phyloP scores from a whole-genome alignment of 2,797 vertebrate species.

The Ptychadena robeensis region DNA sequence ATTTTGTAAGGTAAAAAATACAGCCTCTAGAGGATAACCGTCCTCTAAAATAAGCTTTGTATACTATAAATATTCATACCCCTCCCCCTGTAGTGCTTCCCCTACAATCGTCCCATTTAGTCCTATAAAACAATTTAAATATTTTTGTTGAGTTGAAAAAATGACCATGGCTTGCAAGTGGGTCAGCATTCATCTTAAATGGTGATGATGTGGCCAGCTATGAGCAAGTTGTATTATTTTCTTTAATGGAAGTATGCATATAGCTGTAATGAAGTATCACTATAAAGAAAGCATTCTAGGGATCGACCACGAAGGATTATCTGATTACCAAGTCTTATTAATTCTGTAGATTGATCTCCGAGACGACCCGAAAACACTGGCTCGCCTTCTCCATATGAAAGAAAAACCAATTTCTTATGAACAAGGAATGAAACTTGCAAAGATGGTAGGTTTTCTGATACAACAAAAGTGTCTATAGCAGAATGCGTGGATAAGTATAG shows the following conservation, averaged over 20 bases:
- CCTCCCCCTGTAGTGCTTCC: no score
- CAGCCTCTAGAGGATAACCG: no score
- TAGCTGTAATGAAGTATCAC: not conserved
- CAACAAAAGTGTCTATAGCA: not conserved
- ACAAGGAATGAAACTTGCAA: conserved; percentile 85
- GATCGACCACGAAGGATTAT: not conserved
- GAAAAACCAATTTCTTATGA: conserved; percentile 87
- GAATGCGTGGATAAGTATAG: not conserved
- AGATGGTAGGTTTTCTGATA: conserved; percentile 74
- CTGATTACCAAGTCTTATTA: not conserved
- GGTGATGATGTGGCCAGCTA: no score
- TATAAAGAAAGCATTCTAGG: not conserved
- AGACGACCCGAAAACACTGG: conserved; percentile 87
- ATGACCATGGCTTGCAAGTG: no score
- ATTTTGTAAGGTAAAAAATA: no score
- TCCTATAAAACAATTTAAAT: no score
- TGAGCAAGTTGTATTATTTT: not conserved
- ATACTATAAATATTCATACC: no score
- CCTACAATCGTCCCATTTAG: no score
- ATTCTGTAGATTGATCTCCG: conserved; percentile 81
- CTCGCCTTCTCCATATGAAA: conserved; percentile 86
- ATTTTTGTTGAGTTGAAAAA: no score
- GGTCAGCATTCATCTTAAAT: no score
- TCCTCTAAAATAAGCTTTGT: no score
- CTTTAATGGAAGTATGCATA: not conserved